phyloP scores from a whole-genome alignment of 2,888 invertebrate genomes.

The Ophion ventricosus region DNA sequence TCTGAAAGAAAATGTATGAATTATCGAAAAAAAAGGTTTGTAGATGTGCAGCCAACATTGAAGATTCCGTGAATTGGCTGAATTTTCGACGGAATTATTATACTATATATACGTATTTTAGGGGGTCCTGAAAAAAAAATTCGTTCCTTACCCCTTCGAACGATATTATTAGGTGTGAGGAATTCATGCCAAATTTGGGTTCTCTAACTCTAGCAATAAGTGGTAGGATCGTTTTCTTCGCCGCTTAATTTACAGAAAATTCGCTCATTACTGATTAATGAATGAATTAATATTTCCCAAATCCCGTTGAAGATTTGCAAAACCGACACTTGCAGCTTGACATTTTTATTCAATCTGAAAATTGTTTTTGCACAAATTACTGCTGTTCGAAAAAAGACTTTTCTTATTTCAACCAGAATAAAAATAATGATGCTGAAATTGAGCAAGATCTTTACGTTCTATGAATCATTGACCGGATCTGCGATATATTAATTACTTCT shows the following conservation, averaged over 20 bases:
- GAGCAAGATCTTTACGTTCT: background rate
- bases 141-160: background rate
- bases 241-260: too few relatives aligned
- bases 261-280: too few relatives aligned
- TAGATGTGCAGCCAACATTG: conserved; percentile 31
- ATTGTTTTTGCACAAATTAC: too few relatives aligned
- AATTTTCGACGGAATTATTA: conserved; percentile 45
- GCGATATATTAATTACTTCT: background rate
- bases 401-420: background rate
- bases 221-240: too few relatives aligned
- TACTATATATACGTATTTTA: conserved; percentile 17
- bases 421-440: background rate
- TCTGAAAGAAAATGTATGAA: conserved; percentile 40
- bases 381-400: too few relatives aligned
- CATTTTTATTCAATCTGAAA: too few relatives aligned
- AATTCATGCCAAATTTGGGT: background rate
- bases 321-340: too few relatives aligned
- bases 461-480: too few relatives aligned
- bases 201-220: background rate
- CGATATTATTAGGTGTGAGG: background rate
- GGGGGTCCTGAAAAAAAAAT: background rate
- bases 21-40: conserved; percentile 28
- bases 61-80: conserved; percentile 42
- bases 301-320: too few relatives aligned
- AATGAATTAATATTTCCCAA: too few relatives aligned